phyloP scores from a whole-genome alignment of 2,888 invertebrate species.

The Linnaemya tessellans region DNA sequence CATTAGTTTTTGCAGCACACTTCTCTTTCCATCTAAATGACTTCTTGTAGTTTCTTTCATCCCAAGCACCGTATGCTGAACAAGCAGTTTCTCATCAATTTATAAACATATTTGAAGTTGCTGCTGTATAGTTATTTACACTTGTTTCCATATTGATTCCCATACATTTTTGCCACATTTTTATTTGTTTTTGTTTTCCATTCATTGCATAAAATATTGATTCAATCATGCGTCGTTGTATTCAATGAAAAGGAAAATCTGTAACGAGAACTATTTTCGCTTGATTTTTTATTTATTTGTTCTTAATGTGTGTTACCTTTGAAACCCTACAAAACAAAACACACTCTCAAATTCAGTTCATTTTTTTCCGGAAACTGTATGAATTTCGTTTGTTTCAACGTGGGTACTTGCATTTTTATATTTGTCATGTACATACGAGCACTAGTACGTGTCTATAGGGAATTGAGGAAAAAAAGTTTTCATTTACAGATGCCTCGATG shows the following conservation, averaged over 20 bases:
- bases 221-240: constrained; percentile 63
- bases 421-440: constrained; percentile 11
- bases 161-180: neutral
- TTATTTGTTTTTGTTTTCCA: constrained; percentile 6
- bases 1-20: neutral
- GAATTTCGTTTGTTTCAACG: neutral
- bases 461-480: constrained; percentile 7
- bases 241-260: constrained; percentile 68
- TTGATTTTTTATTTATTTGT: neutral
- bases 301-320: neutral
- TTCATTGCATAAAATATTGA: constrained; percentile 32
- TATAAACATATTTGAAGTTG: constrained; percentile 29
- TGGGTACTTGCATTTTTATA: neutral
- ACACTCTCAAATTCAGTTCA: neutral
- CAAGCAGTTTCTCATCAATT: constrained; percentile 21
- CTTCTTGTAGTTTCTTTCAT: neutral
- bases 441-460: constrained; percentile 43
- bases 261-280: neutral
- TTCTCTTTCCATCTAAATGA: neutral
- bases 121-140: constrained; percentile 19
- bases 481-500: neutral
- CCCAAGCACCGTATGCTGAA: neutral
- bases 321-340: constrained; percentile 40
- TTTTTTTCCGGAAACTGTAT: neutral
- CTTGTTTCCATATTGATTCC: constrained; percentile 27